Evolutionary conservation across 1,140 invertebrate genomes (phyloP).

Genomic region (Phthorimaea operculella): DNA sequence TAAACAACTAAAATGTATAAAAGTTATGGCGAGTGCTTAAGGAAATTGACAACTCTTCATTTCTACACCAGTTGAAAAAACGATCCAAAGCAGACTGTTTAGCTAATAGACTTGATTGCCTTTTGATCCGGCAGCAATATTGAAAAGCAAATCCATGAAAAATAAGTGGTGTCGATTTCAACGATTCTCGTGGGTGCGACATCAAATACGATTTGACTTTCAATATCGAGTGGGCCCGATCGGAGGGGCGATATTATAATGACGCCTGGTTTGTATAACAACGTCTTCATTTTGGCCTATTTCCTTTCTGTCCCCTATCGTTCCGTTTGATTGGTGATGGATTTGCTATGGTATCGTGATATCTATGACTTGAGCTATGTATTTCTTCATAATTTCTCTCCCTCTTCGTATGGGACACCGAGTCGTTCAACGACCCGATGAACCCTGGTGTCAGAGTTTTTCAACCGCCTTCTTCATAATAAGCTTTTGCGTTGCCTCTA

Average conservation of each 20-base stretch:
- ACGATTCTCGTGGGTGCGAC: slow-evolving; percentile 11
- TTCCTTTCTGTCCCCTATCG: background rate
- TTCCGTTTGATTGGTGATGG: background rate
- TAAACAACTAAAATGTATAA: too few relatives aligned
- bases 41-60: too few relatives aligned
- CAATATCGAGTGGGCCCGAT: slow-evolving; percentile 27
- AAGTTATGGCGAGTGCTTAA: too few relatives aligned
- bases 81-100: too few relatives aligned
- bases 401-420: too few relatives aligned
- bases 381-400: too few relatives aligned
- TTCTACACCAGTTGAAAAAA: too few relatives aligned
- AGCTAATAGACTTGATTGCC: too few relatives aligned
- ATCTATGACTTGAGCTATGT: background rate
- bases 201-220: slow-evolving; percentile 29
- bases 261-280: slow-evolving; percentile 32
- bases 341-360: background rate
- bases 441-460: too few relatives aligned
- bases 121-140: slow-evolving; percentile 16
- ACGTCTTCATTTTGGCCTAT: slow-evolving; percentile 27
- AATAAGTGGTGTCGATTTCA: slow-evolving; percentile 1
- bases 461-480: too few relatives aligned
- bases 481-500: too few relatives aligned
- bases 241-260: slow-evolving; percentile 39
- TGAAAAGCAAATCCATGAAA: slow-evolving; percentile 22
- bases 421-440: too few relatives aligned